Conservation (phyloP, 2,113 vertebrate species). For the Podilymbus podiceps region DNA sequence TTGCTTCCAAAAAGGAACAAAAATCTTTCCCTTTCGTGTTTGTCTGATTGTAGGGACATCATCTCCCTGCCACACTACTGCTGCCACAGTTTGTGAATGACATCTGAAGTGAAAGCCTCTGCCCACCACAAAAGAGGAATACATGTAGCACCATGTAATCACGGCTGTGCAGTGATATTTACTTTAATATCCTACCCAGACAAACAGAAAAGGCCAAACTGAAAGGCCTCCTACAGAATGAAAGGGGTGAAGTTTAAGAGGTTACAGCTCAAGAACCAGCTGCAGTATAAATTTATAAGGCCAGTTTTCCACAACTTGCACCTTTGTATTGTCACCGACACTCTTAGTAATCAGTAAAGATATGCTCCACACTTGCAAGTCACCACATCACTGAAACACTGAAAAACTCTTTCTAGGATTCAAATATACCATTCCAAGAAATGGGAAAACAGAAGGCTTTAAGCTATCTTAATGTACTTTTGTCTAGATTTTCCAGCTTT, state of each 20-base stretch:
- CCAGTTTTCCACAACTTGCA: background rate
- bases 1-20: background rate
- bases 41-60: background rate
- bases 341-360: fast-evolving
- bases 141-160: background rate
- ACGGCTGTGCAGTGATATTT: background rate
- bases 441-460: too few relatives aligned
- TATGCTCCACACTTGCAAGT: background rate
- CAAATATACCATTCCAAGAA: background rate
- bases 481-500: background rate
- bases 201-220: background rate
- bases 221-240: background rate
- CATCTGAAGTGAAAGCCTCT: background rate
- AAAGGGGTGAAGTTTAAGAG: background rate
- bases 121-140: background rate
- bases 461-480: background rate
- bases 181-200: background rate
- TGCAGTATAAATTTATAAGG: background rate
- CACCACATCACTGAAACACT: background rate
- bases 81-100: background rate
- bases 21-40: background rate
- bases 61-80: background rate
- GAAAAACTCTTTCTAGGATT: background rate
- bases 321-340: fast-evolving
- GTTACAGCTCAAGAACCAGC: background rate